A percentile compares a stretch with the other conserved stretches of the same genome.
phyloP scores from a whole-genome alignment of 2,888 invertebrate genomes.

The Philonicus albiceps region DNA sequence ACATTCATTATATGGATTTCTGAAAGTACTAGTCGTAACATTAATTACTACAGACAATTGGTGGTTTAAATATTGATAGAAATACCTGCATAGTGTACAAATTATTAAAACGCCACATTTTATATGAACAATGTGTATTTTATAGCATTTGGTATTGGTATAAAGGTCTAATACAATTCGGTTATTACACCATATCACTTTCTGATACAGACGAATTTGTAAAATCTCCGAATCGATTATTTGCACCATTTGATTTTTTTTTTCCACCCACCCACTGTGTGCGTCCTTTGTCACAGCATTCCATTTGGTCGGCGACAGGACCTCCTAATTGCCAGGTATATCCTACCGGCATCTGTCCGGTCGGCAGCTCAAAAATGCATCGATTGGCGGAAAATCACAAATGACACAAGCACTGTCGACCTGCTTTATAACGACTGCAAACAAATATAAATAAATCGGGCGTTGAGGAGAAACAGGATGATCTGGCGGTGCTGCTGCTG shows the following conservation, averaged over 20 bases:
- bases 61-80: too few species aligned
- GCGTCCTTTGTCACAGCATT: background rate
- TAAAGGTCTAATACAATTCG: background rate
- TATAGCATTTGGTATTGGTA: background rate
- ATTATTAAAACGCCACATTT: background rate
- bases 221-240: background rate
- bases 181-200: background rate
- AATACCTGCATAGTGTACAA: background rate
- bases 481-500: background rate
- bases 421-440: conserved; percentile 44
- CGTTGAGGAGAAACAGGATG: background rate
- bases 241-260: background rate
- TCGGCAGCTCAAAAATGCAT: background rate
- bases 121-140: background rate
- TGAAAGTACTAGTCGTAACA: too few species aligned
- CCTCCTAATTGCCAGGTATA: conserved; percentile 5
- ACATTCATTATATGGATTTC: too few species aligned
- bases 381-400: conserved; percentile 48
- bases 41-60: too few species aligned
- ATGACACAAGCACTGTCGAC: conserved; percentile 40
- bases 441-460: conserved; percentile 48
- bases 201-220: background rate
- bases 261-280: conserved; percentile 1
- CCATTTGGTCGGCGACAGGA: conserved; percentile 2
- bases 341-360: background rate